A percentile compares a stretch with the other conserved stretches of the same genome.
Conservation (phyloP, 2,113 vertebrate species). For the Mustelus asterias region DNA sequence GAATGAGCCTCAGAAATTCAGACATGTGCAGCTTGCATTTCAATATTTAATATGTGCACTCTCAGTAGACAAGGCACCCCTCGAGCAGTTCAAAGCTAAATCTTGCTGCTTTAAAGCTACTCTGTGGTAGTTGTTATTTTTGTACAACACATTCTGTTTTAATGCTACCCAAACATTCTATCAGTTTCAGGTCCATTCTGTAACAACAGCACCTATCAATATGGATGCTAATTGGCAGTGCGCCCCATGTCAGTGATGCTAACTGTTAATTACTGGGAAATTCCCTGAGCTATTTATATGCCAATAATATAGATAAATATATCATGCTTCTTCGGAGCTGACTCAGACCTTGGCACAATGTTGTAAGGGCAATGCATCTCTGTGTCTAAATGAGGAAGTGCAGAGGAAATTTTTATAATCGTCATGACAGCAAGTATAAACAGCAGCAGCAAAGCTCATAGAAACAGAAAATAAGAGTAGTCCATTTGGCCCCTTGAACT, state of each 20-base stretch:
- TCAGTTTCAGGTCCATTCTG: neutral
- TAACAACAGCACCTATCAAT: neutral
- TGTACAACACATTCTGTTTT: neutral
- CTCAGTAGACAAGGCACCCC: neutral
- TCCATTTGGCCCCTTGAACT: no score
- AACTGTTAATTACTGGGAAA: neutral
- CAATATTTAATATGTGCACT: neutral
- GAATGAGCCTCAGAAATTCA: slow-evolving; percentile 1
- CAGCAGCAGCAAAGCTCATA: neutral
- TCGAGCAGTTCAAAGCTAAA: neutral
- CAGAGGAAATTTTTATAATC: neutral
- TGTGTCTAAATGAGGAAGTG: neutral
- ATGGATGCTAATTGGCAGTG: neutral
- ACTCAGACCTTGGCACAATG: neutral
- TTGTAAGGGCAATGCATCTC: neutral
- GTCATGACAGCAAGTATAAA: neutral
- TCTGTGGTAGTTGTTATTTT: neutral
- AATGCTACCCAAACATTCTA: neutral
- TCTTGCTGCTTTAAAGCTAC: neutral
- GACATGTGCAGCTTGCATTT: neutral
- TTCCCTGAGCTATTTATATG: neutral
- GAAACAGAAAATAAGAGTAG: no score
- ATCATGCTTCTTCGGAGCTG: neutral
- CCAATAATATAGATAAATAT: neutral
- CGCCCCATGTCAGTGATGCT: neutral